A percentile compares a stretch with the other conserved stretches of the same genome.
phyloP scores from a whole-genome alignment of 2,113 vertebrate species.

The Hemibagrus wyckioides region DNA sequence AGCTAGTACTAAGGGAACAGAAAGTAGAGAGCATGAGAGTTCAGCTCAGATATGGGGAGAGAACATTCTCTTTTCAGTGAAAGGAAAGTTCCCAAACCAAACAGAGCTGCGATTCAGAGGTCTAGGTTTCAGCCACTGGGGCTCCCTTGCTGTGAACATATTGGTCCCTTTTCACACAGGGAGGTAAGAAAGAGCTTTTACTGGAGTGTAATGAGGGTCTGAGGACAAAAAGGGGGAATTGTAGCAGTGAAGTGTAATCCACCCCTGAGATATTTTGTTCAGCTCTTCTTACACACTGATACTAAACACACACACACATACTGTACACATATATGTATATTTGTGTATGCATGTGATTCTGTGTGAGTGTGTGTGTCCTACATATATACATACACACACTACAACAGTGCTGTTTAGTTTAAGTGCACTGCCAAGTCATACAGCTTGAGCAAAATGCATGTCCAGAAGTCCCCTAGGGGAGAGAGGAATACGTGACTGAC shows the following conservation, averaged over 20 bases:
- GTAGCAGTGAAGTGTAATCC: background rate
- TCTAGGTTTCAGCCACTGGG: background rate
- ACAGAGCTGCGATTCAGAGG: conserved; percentile 47
- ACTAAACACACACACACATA: conserved; percentile 41
- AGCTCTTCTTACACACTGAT: conserved; percentile 55
- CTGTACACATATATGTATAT: background rate
- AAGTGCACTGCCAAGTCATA: conserved; percentile 70
- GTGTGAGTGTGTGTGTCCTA: background rate
- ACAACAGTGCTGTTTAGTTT: conserved; percentile 21
- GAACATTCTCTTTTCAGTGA: conserved; percentile 52
- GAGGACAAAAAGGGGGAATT: background rate
- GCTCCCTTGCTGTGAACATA: background rate
- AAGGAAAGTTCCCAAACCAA: conserved; percentile 62
- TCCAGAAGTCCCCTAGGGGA: conserved; percentile 66
- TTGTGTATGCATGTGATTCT: background rate
- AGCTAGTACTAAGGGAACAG: conserved; percentile 34
- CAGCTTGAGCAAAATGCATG: conserved; percentile 71
- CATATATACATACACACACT: conserved; percentile 13
- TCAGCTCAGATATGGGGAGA: conserved; percentile 37
- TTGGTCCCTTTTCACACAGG: background rate
- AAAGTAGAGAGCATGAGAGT: background rate
- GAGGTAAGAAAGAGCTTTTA: conserved; percentile 1
- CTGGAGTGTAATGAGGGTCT: background rate
- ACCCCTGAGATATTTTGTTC: background rate
- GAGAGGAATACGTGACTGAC: conserved; percentile 73